Percentiles rank a stretch among this genome's conserved stretches.
Conservation (phyloP, 2,113 vertebrate genomes). For the Nyctibius bracteatus region DNA sequence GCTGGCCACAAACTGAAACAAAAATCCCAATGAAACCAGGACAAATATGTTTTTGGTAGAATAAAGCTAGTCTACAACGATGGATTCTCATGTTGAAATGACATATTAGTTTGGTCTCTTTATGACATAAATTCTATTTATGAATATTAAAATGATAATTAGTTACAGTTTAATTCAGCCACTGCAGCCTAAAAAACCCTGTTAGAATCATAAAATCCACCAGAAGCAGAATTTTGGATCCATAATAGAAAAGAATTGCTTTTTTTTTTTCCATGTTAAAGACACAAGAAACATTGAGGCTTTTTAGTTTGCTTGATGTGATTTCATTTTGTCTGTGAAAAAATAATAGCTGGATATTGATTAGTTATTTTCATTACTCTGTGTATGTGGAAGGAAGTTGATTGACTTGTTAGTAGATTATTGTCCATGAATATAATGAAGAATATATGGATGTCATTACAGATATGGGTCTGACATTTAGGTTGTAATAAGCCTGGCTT, state of each 20-base stretch:
- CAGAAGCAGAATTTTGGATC: slow-evolving; percentile 43
- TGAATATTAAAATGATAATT: not conserved
- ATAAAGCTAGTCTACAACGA: not conserved
- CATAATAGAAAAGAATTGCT: not conserved
- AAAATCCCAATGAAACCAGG: too few relatives aligned
- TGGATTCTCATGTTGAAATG: not conserved
- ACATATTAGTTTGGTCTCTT: not conserved
- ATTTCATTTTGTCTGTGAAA: not conserved
- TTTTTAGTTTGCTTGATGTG: not conserved
- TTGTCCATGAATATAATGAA: not conserved
- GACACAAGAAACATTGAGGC: not conserved
- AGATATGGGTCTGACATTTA: not conserved
- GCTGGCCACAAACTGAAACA: too few relatives aligned
- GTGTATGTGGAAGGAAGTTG: not conserved
- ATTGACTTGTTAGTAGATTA: slow-evolving; percentile 10
- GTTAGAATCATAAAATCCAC: not conserved
- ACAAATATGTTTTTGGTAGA: not conserved
- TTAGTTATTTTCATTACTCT: not conserved
- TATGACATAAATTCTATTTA: not conserved
- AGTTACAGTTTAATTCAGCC: not conserved
- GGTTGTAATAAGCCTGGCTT: not conserved
- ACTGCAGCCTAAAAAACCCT: not conserved
- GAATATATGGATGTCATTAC: not conserved
- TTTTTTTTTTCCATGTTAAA: not conserved
- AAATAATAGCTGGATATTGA: not conserved